Evolutionary conservation across 1,140 invertebrate species (phyloP), one percentile per base, ranked within the genome.

Genomic region (Triops cancriformis): DNA sequence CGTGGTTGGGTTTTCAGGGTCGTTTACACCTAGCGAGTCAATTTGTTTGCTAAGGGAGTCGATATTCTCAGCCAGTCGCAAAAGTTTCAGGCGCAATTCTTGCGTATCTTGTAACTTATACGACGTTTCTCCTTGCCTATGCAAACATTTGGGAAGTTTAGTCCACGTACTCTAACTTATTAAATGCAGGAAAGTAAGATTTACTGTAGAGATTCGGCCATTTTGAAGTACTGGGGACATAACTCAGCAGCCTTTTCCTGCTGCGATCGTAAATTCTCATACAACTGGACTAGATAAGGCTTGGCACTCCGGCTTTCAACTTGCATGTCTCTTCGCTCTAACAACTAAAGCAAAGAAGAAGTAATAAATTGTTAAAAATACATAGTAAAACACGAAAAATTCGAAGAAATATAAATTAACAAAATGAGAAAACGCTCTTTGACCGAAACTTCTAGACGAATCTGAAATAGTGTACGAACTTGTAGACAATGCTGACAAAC

Each of bases 11-110:
- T 87, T 89, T 37, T 89, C 87, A 45, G 87, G 86, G 79, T 89
- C 87, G 43, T 87, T 84, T 31, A 88, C 88, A 18, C 90, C 90
- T 72, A 93, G 86, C 6, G 87, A 86, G 1, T 89, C 85, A 79
- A 97, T 94, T 84, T 90, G 91, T 85, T 95, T 95, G 83, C 93
- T 95, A 51, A 89, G 82, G 81, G 81, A 82, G 81, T 98, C 96
- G 79, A 98, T 93, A 74, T 89, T 90, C 84, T 97, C 95, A 1
- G 94, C 95, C 73, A 95, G 87, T 83, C 91, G 93, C 0, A 93
- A 90, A 18, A 98, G 91, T 82, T 93, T 92, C 1, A 90, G 87
- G 79, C 94, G 87, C 78, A 97, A 84, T 12, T 91, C 87, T 83
- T 94, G 92, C 11, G 94, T 94, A 84, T 97, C 93, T 43, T 89